These are phyloP conservation scores for Typhlichthys subterraneus DNA, from an alignment of 2,797 vertebrate species.

Conservation along the genomic window DNA sequence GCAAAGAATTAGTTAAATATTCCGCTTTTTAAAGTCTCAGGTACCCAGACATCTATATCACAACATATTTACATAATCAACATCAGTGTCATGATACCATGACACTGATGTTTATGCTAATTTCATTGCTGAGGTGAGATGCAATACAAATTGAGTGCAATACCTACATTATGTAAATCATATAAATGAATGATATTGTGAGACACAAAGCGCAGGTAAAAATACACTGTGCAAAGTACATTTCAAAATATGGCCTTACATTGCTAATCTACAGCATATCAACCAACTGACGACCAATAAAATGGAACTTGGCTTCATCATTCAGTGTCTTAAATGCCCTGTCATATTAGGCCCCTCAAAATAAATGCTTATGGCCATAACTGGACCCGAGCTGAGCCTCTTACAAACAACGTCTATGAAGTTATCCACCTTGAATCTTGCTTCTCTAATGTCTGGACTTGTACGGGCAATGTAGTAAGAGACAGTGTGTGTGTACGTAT, in stretches of 20 bases:
- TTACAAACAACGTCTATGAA: constrained; percentile 10
- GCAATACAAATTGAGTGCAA: too few relatives aligned
- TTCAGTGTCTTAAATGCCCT: constrained; percentile 5
- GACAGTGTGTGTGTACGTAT: constrained; percentile 27
- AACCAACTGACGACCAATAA: constrained; percentile 4
- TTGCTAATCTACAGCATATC: neutral
- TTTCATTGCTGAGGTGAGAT: too few relatives aligned
- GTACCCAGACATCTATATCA: too few relatives aligned
- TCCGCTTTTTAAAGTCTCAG: too few relatives aligned
- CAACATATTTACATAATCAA: too few relatives aligned
- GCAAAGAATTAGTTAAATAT: too few relatives aligned
- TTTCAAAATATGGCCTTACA: constrained; percentile 4
- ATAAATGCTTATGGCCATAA: constrained; percentile 16
- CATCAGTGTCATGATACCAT: too few relatives aligned
- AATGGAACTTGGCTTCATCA: constrained; percentile 5
- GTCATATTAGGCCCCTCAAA: constrained; percentile 23
- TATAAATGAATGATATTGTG: neutral
- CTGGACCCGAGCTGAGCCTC: constrained; percentile 21
- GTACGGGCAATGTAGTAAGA: constrained; percentile 1
- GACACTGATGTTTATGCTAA: too few relatives aligned
- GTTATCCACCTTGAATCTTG: constrained; percentile 34
- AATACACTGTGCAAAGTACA: neutral
- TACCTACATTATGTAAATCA: too few relatives aligned
- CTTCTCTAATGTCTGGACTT: constrained; percentile 29
- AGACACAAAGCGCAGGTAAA: neutral